Base-by-base conservation (phyloP, 1,140 invertebrate genomes). In the Lordiphosa collinella region DNA sequence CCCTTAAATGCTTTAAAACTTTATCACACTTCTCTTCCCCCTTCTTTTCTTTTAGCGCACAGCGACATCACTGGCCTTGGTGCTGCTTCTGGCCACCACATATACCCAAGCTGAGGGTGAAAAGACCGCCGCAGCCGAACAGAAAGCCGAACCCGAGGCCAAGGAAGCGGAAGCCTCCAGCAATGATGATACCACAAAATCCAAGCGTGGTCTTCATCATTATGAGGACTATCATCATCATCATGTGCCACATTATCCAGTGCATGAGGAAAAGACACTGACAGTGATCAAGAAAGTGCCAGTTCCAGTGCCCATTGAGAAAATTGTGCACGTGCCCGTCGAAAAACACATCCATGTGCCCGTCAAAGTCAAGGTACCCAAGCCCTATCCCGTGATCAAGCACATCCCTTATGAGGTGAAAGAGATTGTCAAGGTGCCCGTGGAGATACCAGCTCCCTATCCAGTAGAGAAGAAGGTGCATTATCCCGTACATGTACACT, bases 231-330 rank as follows among this genome's bases (percentile, higher is more conserved):
- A 89, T 41, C 76, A 89, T 47, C 89, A 90, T 48, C 78, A 87
- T 58, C 84, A 85, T 50, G 76, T 82, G 49, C 76, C 76, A 31
- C 76, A 82, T 46, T 82, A 68, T 50, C 85, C 84, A 2, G 58
- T 87, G 14, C 89, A 91, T 47, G 90, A 91, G 84, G 90, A 93
- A 48, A 95, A 95, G 89, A 93, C 93, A n/a, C 90, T 95, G 62
- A 95, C 94, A 11, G 90, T 95, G 8, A 91, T 93, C 34, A 95
- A 95, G 88, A 94, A 94, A 75, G 92, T 93, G 69, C 89, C 91
- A 53, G 88, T 92, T 5, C 92, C 92, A 1, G 91, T 92, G 76
- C 92, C 92, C 10, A 91, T 93, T 9, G 91, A 91, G 56, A 92
- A 92, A 79, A 90, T 90, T 60, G 90, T 88, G 2, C 87, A 90